These are phyloP conservation scores for Poeciliopsis gracilis DNA, from an alignment of 2,797 vertebrate species.

Conservation along the genomic window DNA sequence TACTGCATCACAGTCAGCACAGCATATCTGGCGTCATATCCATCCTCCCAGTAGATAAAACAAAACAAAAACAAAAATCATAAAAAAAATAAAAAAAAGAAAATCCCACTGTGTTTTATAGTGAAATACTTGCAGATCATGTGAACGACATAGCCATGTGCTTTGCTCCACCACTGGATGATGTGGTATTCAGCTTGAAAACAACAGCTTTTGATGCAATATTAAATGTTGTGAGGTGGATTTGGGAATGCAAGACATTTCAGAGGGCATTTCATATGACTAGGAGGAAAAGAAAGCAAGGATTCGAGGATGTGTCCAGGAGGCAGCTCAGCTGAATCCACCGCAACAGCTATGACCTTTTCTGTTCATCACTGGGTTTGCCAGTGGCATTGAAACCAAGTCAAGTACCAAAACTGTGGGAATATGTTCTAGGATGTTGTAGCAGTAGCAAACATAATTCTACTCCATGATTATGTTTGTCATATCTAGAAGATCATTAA, in stretches of 20 bases:
- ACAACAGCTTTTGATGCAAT: constrained; percentile 59
- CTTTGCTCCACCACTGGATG: constrained; percentile 30
- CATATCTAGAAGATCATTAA: neutral
- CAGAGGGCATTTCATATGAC: constrained; percentile 44
- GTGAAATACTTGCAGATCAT: constrained; percentile 13
- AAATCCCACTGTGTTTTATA: constrained; percentile 1
- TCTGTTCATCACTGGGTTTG: constrained; percentile 49
- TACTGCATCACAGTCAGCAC: constrained; percentile 11
- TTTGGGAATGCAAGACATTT: constrained; percentile 47
- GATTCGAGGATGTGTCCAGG: constrained; percentile 37
- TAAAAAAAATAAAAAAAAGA: constrained; percentile 18
- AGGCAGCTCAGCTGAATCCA: constrained; percentile 62
- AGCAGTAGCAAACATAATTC: constrained; percentile 18
- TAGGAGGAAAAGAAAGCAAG: constrained; percentile 13
- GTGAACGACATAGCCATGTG: neutral
- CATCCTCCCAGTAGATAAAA: constrained; percentile 21
- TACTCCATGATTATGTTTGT: constrained; percentile 40
- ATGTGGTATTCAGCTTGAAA: constrained; percentile 61
- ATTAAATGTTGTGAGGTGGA: constrained; percentile 59
- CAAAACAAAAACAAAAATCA: neutral
- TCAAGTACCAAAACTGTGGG: constrained; percentile 52
- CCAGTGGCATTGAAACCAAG: constrained; percentile 47
- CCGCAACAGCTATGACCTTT: constrained; percentile 72
- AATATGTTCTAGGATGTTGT: constrained; percentile 65
- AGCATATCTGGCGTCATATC: constrained; percentile 23